Conservation (phyloP, 2,797 vertebrate species). For the Lacerta agilis region DNA sequence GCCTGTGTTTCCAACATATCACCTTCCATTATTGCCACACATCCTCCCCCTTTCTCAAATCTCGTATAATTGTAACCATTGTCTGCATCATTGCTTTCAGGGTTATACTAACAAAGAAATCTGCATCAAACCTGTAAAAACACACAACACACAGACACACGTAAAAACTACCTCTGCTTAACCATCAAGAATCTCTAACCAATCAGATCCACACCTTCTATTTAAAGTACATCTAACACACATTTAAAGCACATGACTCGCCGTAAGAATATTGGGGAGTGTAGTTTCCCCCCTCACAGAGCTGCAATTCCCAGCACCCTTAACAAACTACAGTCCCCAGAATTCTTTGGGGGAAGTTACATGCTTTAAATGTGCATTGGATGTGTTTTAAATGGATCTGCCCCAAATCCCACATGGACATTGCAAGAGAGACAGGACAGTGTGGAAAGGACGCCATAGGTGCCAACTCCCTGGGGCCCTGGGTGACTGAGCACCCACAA, state of each 20-base stretch:
- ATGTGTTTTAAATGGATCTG: too few species aligned
- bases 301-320: too few species aligned
- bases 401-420: not conserved
- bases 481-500: too few species aligned
- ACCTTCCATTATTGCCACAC: conserved; percentile 13
- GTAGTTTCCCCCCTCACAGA: too few species aligned
- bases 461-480: too few species aligned
- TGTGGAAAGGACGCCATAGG: not conserved
- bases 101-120: not conserved
- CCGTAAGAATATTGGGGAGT: too few species aligned
- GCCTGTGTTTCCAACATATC: conserved; percentile 28
- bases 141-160: not conserved
- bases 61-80: not conserved
- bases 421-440: not conserved
- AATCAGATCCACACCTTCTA: not conserved
- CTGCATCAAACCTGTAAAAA: conserved; percentile 3
- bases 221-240: too few species aligned
- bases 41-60: not conserved
- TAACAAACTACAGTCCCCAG: too few species aligned
- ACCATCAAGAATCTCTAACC: not conserved
- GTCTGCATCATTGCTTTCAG: conserved; percentile 14
- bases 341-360: too few species aligned
- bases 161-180: not conserved
- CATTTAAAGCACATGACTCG: too few species aligned
- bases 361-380: too few species aligned